Evolutionary conservation across 92 coral and sea anemone species (phyloP).

Genomic region (Zoanthus gigantus): DNA sequence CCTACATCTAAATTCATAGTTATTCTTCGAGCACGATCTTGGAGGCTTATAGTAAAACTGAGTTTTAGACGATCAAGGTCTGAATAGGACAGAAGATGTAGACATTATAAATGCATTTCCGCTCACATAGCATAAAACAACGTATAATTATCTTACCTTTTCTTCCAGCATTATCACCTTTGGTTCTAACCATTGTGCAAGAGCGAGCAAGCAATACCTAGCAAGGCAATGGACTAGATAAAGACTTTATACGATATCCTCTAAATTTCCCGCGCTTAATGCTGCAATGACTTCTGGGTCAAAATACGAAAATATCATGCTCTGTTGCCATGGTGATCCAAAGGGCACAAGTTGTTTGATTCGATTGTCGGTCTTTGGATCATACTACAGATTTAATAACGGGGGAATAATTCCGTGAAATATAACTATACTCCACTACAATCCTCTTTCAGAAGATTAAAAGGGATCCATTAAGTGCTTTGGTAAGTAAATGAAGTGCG

Average conservation of each 20-base stretch:
- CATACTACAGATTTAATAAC: not conserved
- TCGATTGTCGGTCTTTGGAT: conserved; percentile 17
- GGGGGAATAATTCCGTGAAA: not conserved
- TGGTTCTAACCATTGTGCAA: conserved; percentile 86
- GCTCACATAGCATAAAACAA: not conserved
- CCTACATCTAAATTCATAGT: no score
- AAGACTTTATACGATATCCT: not conserved
- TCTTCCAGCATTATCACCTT: conserved; percentile 75
- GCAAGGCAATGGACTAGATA: not conserved
- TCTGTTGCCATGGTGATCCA: conserved; percentile 23
- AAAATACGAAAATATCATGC: not conserved
- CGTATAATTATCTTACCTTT: conserved; percentile 52
- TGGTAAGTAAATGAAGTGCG: conserved; percentile 21
- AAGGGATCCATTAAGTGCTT: not conserved
- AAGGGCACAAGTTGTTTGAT: conserved; percentile 9
- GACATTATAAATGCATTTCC: no score
- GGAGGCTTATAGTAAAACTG: no score
- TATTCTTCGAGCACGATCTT: no score
- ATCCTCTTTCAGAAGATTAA: not conserved
- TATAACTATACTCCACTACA: not conserved
- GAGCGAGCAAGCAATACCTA: conserved; percentile 8
- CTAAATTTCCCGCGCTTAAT: conserved; percentile 39
- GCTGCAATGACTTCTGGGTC: conserved; percentile 39
- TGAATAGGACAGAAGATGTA: no score
- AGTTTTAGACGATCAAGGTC: no score